Percentiles rank a stretch among this genome's conserved stretches.
phyloP scores from a whole-genome alignment of 2,888 invertebrate genomes.

The Drosophila yooni region DNA sequence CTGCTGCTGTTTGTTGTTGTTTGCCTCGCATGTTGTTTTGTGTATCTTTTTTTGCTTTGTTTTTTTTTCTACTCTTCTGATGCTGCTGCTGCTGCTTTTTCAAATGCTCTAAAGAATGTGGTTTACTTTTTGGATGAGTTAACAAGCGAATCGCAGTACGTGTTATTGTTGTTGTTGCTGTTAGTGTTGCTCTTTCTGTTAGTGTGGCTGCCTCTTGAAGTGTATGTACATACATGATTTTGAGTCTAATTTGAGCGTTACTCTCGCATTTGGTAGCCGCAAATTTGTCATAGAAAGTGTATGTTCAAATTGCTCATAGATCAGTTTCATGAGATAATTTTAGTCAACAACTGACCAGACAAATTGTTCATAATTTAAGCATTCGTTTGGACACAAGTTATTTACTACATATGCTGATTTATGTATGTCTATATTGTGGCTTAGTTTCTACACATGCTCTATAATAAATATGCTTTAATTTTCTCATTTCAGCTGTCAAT shows the following conservation, averaged over 20 bases:
- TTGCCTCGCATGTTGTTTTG: conserved; percentile 62
- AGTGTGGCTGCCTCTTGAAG: conserved; percentile 35
- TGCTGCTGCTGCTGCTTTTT: conserved; percentile 33
- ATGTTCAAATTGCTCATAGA: conserved; percentile 62
- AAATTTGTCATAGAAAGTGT: conserved; percentile 79
- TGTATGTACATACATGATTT: conserved; percentile 58
- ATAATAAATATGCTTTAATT: conserved; percentile 17
- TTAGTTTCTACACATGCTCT: neutral
- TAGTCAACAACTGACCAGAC: conserved; percentile 66
- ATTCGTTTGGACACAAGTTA: conserved; percentile 5
- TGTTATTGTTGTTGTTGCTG: conserved; percentile 47
- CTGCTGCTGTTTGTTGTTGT: conserved; percentile 50
- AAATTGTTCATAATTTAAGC: conserved; percentile 51
- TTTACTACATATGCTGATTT: conserved; percentile 29
- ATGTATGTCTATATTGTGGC: conserved; percentile 6
- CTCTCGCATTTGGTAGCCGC: conserved; percentile 34
- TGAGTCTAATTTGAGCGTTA: conserved; percentile 55
- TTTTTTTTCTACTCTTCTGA: conserved; percentile 15
- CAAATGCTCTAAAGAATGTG: conserved; percentile 79
- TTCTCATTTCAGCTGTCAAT: conserved; percentile 38
- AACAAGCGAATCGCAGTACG: conserved; percentile 70
- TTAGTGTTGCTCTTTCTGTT: conserved; percentile 19
- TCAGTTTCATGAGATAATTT: conserved; percentile 69
- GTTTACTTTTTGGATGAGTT: conserved; percentile 82
- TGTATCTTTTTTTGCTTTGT: conserved; percentile 31